A percentile compares a stretch with the other conserved stretches of the same genome.
These are phyloP conservation scores for Drosophila kohkoa DNA, from an alignment of 1,140 invertebrate species.

Conservation along the genomic window DNA sequence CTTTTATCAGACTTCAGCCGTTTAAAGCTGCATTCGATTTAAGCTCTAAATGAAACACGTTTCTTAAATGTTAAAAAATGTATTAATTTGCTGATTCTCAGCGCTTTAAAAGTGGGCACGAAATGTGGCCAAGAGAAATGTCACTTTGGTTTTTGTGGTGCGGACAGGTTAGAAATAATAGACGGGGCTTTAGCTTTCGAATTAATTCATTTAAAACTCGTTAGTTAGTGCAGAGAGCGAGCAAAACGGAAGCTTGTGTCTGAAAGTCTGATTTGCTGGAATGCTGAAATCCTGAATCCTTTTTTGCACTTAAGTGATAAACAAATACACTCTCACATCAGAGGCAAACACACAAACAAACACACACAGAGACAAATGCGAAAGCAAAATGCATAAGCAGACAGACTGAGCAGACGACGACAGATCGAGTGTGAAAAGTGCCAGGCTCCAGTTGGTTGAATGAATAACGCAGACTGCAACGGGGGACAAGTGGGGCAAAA, in stretches of 20 bases:
- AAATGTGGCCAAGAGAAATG: conserved; percentile 5
- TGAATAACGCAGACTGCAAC: background rate
- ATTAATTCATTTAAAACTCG: conserved; percentile 83
- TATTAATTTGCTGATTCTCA: background rate
- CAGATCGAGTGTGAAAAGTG: conserved; percentile 82
- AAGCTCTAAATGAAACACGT: too few relatives aligned
- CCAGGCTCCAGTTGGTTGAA: conserved; percentile 55
- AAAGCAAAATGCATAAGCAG: conserved; percentile 50
- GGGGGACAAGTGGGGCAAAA: too few relatives aligned
- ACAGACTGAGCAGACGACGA: conserved; percentile 25
- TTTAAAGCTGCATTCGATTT: too few relatives aligned
- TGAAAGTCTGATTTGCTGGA: conserved; percentile 51
- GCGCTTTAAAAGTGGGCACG: background rate
- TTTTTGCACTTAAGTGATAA: conserved; percentile 84
- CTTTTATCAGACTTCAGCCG: background rate
- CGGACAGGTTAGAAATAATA: conserved; percentile 12
- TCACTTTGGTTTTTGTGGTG: background rate
- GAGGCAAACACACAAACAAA: too few relatives aligned
- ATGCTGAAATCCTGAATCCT: conserved; percentile 55
- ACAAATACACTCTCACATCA: conserved; percentile 77
- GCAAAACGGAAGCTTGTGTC: conserved; percentile 50
- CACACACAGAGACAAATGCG: conserved; percentile 57
- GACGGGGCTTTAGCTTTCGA: conserved; percentile 32
- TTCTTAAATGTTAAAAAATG: too few relatives aligned
- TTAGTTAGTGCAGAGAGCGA: conserved; percentile 55